Percentiles rank a stretch among this genome's conserved stretches.
Evolutionary conservation across 2,797 vertebrate genomes (phyloP).

Genomic region (Anniella stebbinsi): DNA sequence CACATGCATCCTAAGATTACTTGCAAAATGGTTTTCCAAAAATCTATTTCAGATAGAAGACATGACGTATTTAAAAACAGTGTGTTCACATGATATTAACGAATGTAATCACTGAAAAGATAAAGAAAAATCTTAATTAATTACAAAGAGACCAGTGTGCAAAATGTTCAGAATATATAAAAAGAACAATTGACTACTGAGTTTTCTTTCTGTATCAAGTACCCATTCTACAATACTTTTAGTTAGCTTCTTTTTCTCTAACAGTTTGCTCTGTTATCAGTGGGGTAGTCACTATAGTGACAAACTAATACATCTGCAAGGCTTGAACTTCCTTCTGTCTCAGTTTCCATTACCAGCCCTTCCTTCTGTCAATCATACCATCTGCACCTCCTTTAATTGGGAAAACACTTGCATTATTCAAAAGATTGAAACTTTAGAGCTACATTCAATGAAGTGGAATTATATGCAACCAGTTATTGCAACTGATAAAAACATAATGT

Average conservation of each 20-base stretch:
- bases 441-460: slow-evolving; percentile 61
- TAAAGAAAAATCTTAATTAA: background rate
- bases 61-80: background rate
- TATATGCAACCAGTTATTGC: slow-evolving; percentile 70
- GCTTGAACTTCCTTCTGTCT: background rate
- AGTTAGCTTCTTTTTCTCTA: background rate
- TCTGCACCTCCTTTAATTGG: slow-evolving; percentile 68
- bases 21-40: background rate
- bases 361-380: slow-evolving; percentile 51
- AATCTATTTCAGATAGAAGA: background rate
- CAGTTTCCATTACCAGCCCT: background rate
- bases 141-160: background rate
- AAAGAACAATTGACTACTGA: background rate
- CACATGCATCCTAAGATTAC: background rate
- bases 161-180: background rate
- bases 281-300: background rate
- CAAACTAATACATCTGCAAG: background rate
- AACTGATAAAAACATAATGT: slow-evolving; percentile 64
- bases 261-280: background rate
- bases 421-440: slow-evolving; percentile 70
- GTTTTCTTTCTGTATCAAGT: background rate
- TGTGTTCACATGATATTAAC: background rate
- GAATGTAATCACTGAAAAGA: too few relatives aligned
- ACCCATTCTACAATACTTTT: background rate
- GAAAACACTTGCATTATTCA: slow-evolving; percentile 79